Conservation (phyloP, 2,888 invertebrate species). For the Asteroscopus sphinx region DNA sequence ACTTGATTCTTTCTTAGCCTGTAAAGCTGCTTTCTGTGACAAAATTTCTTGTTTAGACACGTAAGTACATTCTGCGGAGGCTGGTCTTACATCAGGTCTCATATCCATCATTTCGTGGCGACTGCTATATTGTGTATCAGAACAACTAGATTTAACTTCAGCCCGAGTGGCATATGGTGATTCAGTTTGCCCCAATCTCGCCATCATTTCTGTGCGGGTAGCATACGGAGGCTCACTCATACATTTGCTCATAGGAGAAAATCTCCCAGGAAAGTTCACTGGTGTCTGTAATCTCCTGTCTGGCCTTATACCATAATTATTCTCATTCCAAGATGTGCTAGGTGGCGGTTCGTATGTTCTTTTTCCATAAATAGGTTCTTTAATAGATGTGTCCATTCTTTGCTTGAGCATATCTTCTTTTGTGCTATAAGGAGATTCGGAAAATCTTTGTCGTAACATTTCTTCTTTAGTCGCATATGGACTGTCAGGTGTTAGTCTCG, state of each 20-base stretch:
- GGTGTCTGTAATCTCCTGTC: slow-evolving; percentile 85
- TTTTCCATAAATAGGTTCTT: slow-evolving; percentile 82
- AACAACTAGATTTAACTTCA: slow-evolving; percentile 84
- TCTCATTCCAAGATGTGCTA: slow-evolving; percentile 82
- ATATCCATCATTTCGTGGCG: slow-evolving; percentile 75
- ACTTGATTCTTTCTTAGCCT: slow-evolving; percentile 83
- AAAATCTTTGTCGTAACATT: slow-evolving; percentile 86
- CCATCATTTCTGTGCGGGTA: slow-evolving; percentile 84
- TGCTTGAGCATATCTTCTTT: slow-evolving; percentile 86
- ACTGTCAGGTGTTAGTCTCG: slow-evolving; percentile 80
- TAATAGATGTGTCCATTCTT: slow-evolving; percentile 78
- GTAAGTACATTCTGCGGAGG: slow-evolving; percentile 86
- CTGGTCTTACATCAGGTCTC: slow-evolving; percentile 76
- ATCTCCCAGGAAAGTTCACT: slow-evolving; percentile 76
- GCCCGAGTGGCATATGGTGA: slow-evolving; percentile 80
- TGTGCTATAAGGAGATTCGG: slow-evolving; percentile 86
- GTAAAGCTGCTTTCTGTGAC: slow-evolving; percentile 85
- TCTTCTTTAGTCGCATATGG: slow-evolving; percentile 87
- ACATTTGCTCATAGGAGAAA: slow-evolving; percentile 84
- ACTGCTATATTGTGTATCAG: slow-evolving; percentile 77
- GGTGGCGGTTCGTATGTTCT: slow-evolving; percentile 85
- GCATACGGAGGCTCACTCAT: slow-evolving; percentile 87
- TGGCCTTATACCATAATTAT: slow-evolving; percentile 79
- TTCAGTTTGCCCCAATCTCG: slow-evolving; percentile 78
- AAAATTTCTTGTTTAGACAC: slow-evolving; percentile 88